phyloP scores from a whole-genome alignment of 2,797 vertebrate species.

The Streptopelia turtur region DNA sequence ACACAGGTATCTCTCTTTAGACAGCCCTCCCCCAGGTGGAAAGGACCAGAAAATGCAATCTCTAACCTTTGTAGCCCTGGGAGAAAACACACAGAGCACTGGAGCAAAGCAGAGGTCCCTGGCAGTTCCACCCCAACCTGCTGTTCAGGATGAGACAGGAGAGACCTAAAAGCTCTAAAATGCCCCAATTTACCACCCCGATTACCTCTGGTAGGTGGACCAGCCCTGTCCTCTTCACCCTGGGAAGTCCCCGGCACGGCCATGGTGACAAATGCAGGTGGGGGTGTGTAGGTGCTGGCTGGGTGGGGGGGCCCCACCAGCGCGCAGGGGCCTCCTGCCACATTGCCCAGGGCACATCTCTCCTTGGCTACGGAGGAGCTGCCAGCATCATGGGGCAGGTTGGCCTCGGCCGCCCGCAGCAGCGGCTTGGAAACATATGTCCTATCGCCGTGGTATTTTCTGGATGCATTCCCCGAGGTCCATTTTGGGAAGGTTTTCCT shows the following conservation, averaged over 20 bases:
- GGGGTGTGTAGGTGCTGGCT: background rate
- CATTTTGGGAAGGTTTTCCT: constrained; percentile 72
- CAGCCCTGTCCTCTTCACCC: background rate
- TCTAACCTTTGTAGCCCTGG: background rate
- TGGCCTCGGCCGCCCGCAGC: background rate
- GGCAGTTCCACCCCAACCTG: background rate
- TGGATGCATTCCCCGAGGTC: background rate
- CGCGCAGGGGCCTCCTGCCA: fast-evolving
- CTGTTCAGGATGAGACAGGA: fast-evolving
- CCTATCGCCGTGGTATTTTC: background rate
- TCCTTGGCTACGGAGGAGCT: constrained; percentile 32
- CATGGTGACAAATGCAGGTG: background rate
- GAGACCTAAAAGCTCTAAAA: background rate
- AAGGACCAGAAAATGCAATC: background rate
- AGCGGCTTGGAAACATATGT: background rate
- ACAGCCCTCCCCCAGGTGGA: background rate
- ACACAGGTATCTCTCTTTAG: background rate
- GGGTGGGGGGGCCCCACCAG: background rate
- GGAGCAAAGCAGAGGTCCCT: background rate
- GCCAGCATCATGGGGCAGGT: background rate
- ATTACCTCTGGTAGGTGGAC: constrained; percentile 44
- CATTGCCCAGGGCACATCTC: background rate
- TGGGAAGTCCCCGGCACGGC: constrained; percentile 4
- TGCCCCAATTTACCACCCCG: background rate
- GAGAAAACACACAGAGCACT: background rate